phyloP scores from a whole-genome alignment of 2,113 vertebrate genomes.

The Mungos mungo region DNA sequence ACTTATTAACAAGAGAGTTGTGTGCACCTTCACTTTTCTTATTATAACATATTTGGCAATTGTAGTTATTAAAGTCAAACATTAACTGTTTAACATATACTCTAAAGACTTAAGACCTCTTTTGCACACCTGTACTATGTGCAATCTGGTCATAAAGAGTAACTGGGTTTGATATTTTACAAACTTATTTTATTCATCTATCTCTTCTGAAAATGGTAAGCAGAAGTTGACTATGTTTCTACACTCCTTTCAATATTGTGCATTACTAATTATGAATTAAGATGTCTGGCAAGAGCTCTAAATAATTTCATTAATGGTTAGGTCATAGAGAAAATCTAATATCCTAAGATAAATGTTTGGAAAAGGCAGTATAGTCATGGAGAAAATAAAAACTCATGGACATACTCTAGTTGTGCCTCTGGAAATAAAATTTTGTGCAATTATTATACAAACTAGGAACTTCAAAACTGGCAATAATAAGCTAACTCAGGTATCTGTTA shows the following conservation, averaged over 20 bases:
- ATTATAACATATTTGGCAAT: constrained; percentile 4
- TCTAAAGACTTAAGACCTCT: constrained; percentile 26
- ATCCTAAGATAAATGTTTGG: constrained; percentile 34
- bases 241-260: not conserved
- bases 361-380: not conserved
- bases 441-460: not conserved
- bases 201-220: constrained; percentile 21
- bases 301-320: constrained; percentile 36
- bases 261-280: constrained; percentile 41
- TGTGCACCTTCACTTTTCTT: not conserved
- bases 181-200: constrained; percentile 36
- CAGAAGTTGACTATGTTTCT: constrained; percentile 7
- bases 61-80: constrained; percentile 22
- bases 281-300: not conserved
- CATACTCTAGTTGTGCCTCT: not conserved
- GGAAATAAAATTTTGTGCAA: constrained; percentile 43
- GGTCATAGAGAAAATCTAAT: constrained; percentile 50
- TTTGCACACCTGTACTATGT: not conserved
- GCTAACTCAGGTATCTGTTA: not conserved
- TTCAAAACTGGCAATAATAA: constrained; percentile 36
- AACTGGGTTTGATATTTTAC: constrained; percentile 30
- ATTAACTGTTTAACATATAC: constrained; percentile 9
- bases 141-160: constrained; percentile 7
- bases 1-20: constrained; percentile 4
- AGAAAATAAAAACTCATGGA: constrained; percentile 12